Base-by-base conservation (phyloP, 2,888 invertebrate species). In the Hirtodrosophila histrioides region DNA sequence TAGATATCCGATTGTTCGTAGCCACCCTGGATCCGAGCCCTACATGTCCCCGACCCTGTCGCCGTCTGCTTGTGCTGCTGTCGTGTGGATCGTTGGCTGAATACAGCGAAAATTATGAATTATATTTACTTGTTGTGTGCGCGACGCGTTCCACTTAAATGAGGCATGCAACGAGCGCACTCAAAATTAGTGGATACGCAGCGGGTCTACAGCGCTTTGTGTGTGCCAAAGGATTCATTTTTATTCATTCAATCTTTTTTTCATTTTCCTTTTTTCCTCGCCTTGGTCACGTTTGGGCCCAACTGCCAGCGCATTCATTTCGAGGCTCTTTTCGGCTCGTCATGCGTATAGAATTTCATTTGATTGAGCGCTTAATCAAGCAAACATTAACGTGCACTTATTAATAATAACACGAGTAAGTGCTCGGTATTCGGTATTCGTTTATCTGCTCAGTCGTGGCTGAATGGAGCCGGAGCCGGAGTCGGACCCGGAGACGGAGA, bases 351-450 rank as follows among this genome's bases (percentile, higher is more conserved):
- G 86, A 78, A 85, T 84, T 84, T 84, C 84, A 67, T 87, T 84
- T 84, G 83, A 87, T 84, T 87, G 84, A 87, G 79, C 83, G 87
- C 73, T 82, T 82, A 84, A 84, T 84, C 84, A 87, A 87, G 84
- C 84, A 85, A 84, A 85, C 86, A 84, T 79, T 82, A 87, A 79
- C 87, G 73, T 75, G 78, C 86, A 85, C 86, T 79, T 80, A 77
- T 75, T 85, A 86, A 77, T 82, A 86, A 77, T 83, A 81, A 74
- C 17, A 17, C 17, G 17, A 17, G 17, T 84, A 86, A 86, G 81
- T 79, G 84, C 65, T 73, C 55, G 29, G 36, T 36, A 71, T 68
- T 64, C 53, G 35, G 53, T 35, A 51, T 75, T 60, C 65, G 73
- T 74, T 81, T 81, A 81, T 86, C 81, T 81, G 81, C 56, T 83